phyloP scores from a whole-genome alignment of 2,113 vertebrate genomes.

The Carassius auratus region DNA sequence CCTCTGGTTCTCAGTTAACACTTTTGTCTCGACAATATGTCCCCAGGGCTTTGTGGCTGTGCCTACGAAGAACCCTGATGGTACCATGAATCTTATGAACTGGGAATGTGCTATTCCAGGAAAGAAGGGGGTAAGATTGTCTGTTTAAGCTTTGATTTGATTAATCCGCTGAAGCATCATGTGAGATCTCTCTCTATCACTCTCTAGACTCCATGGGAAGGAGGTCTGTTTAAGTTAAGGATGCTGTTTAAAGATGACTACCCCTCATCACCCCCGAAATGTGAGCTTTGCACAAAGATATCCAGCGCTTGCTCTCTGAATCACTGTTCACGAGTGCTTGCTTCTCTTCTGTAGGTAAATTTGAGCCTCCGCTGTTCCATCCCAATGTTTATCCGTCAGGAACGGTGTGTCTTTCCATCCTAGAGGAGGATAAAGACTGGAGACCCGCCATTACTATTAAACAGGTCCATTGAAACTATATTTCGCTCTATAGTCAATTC shows the following conservation, averaged over 20 bases:
- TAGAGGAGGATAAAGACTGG: conserved; percentile 99
- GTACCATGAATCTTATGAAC: conserved; percentile 99
- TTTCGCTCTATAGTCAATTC: not conserved
- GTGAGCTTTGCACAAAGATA: conserved; percentile 60
- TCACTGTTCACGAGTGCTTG: not conserved
- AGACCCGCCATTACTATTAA: conserved; percentile 81
- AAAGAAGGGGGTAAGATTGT: conserved; percentile 91
- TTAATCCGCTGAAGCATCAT: not conserved
- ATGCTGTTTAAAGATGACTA: conserved; percentile 87
- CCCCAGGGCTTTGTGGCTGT: conserved; percentile 96
- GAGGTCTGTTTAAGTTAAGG: conserved; percentile 81
- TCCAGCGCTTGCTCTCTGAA: not conserved
- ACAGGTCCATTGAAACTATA: conserved; percentile 79
- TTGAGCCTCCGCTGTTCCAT: conserved; percentile 97
- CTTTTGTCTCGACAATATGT: not conserved
- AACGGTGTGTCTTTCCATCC: conserved; percentile 97
- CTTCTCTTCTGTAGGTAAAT: conserved; percentile 84
- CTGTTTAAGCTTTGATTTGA: not conserved
- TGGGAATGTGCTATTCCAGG: conserved; percentile 99
- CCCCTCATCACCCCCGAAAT: conserved; percentile 83
- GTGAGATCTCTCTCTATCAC: not conserved
- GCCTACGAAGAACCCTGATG: conserved; percentile 97
- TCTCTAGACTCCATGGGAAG: conserved; percentile 81
- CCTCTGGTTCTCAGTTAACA: not conserved
- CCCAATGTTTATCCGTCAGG: conserved; percentile 98